These are phyloP conservation scores for Leptinotarsa juncta DNA, from an alignment of 2,888 invertebrate genomes.

Conservation along the genomic window DNA sequence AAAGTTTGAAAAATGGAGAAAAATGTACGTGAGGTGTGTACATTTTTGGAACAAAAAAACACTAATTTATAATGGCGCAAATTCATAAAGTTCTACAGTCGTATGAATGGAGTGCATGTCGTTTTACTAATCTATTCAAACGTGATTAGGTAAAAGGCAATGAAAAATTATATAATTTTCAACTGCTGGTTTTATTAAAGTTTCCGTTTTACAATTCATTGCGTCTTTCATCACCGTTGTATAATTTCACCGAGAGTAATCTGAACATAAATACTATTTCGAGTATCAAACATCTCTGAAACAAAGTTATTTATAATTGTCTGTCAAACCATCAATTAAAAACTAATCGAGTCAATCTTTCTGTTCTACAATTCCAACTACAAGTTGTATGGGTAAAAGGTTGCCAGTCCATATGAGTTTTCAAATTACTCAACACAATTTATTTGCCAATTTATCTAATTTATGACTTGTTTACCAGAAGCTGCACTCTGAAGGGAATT, in stretches of 20 bases:
- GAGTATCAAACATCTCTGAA: neutral
- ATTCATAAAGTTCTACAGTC: too few species aligned
- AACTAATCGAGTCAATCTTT: constrained; percentile 10
- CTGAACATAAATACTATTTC: neutral
- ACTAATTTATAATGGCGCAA: too few species aligned
- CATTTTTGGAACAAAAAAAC: too few species aligned
- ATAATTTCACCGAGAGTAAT: neutral
- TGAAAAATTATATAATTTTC: too few species aligned
- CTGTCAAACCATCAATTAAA: neutral
- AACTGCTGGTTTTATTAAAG: too few species aligned
- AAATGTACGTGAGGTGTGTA: too few species aligned
- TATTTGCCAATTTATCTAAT: constrained; percentile 18
- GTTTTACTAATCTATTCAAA: too few species aligned
- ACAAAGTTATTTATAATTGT: neutral
- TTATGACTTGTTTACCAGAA: constrained; percentile 17
- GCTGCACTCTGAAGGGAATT: constrained; percentile 1
- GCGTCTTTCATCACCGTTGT: too few species aligned
- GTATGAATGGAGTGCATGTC: too few species aligned
- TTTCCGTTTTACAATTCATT: too few species aligned
- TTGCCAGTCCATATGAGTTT: constrained; percentile 3
- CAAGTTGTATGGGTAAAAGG: neutral
- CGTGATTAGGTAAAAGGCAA: too few species aligned
- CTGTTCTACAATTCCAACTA: constrained; percentile 8
- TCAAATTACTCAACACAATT: constrained; percentile 12
- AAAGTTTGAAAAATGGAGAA: too few species aligned